Evolutionary conservation across 2,888 invertebrate genomes (phyloP), one percentile per base, ranked within the genome.

Genomic region (Neoscelio sp.): DNA sequence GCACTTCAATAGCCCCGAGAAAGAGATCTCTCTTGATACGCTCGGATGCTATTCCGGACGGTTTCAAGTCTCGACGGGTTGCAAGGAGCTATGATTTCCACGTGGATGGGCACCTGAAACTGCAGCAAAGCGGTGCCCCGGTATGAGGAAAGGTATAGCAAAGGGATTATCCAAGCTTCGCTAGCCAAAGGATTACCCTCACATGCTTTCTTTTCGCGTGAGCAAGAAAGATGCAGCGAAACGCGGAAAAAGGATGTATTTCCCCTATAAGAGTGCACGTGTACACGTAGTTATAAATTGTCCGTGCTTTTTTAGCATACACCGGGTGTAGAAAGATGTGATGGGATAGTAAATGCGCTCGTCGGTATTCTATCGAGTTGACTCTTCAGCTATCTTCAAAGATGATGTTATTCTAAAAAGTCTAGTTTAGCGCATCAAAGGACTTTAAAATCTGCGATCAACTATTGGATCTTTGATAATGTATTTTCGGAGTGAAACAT

Each of bases 161-260:
- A 79, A 81, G 64, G 81, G 87, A 89, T 89, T 90, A 90, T 87
- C 85, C 86, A 87, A 88, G 89, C 88, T 87, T 86, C 84, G 85
- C 86, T 89, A 85, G 84, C 88, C 90, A 89, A 89, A 89, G 89
- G 87, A 89, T 87, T 87, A 86, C 84, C 85, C 81, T 73, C 46
- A 54, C 75, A 70, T 46, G 77, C 78, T 48, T 80, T 64, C 71
- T 78, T 75, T 77, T 78, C 60, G 68, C 54, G 58, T 54, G 71
- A 67, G 58, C 70, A 70, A 75, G 67, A 62, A 76, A 64, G 77
- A 68, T 50, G 79, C 65, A 68, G 33, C 40, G 67, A 80, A 52
- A 80, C 62, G 80, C 62, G 71, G 62, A 70, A 74, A 48, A 71
- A 70, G 68, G 71, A 76, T 76, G 58, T 79, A 71, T 79, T 70